A percentile compares a stretch with the other conserved stretches of the same genome.
These are phyloP conservation scores for Alexandromys fortis DNA, from an alignment of 2,113 vertebrate genomes.

Conservation along the genomic window DNA sequence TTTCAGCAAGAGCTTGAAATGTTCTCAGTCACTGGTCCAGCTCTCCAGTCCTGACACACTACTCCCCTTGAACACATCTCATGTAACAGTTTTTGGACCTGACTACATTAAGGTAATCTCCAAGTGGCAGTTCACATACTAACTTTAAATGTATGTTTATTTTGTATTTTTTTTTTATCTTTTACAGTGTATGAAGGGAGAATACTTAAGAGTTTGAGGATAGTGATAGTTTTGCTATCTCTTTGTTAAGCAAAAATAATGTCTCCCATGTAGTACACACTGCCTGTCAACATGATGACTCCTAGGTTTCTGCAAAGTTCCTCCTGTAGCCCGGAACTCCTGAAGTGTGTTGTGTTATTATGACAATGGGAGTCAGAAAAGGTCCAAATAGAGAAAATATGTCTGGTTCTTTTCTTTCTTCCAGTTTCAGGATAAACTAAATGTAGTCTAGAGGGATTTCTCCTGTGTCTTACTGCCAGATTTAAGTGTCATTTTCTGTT, in stretches of 20 bases:
- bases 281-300: background rate
- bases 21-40: background rate
- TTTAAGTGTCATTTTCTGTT: background rate
- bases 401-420: background rate
- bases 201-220: background rate
- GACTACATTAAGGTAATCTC: background rate
- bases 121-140: background rate
- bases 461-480: background rate
- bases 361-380: constrained; percentile 18
- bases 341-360: background rate
- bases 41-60: background rate
- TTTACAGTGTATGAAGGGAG: background rate
- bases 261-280: background rate
- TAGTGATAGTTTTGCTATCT: background rate
- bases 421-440: background rate
- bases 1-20: background rate
- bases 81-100: background rate
- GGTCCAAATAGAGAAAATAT: background rate
- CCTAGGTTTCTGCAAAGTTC: background rate
- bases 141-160: background rate
- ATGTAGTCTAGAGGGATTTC: background rate
- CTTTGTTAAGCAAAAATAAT: constrained; percentile 18
- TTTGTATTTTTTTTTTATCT: background rate
- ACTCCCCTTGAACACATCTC: background rate
- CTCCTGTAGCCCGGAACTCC: background rate